Evolutionary conservation across 1,140 invertebrate species (phyloP).

Genomic region (Cyrtorhinus lividipennis): DNA sequence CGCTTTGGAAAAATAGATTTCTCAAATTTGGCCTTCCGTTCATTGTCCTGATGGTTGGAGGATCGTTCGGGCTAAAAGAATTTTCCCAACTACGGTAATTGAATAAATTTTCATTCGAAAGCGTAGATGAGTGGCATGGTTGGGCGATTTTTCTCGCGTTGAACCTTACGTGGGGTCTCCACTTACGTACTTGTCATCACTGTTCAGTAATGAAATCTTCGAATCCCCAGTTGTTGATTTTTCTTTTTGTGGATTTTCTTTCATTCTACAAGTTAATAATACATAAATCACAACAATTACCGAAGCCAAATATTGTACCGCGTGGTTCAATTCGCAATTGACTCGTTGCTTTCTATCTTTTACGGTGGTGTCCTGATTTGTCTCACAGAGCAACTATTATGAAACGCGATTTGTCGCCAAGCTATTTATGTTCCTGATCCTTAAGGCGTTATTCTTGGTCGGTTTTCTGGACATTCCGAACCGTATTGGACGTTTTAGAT

Average conservation of each 20-base stretch:
- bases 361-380: no score
- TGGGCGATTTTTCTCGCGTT: not conserved
- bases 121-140: constrained; percentile 2
- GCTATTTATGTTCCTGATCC: no score
- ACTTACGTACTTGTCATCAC: not conserved
- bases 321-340: no score
- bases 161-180: not conserved
- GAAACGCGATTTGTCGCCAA: no score
- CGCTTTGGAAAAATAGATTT: constrained; percentile 23
- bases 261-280: constrained; percentile 13
- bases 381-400: no score
- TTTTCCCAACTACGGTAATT: constrained; percentile 48
- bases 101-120: not conserved
- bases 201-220: not conserved
- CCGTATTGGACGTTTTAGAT: no score
- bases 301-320: no score
- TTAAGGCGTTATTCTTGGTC: no score
- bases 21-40: constrained; percentile 49
- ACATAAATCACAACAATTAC: no score
- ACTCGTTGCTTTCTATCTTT: no score
- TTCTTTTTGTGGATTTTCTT: constrained; percentile 13
- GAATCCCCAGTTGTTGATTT: not conserved
- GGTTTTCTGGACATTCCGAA: no score
- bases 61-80: constrained; percentile 52
- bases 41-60: constrained; percentile 46